These are phyloP conservation scores for Rhyzopertha dominica DNA, from an alignment of 1,140 invertebrate species.

Conservation along the genomic window DNA sequence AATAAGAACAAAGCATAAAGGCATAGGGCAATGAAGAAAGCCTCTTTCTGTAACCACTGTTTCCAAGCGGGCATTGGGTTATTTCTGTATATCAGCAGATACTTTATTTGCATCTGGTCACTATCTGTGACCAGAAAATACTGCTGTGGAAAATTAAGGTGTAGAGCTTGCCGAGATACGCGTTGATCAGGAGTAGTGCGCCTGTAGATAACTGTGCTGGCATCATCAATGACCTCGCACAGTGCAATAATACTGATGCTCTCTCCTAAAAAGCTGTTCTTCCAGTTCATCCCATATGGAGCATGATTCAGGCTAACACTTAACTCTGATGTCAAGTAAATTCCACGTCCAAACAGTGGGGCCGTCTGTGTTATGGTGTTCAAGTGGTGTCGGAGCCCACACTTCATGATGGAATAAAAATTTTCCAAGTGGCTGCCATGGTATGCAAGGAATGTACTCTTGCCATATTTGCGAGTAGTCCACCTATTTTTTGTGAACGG, in stretches of 20 bases:
- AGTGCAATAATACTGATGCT: constrained; percentile 71
- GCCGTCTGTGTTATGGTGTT: constrained; percentile 46
- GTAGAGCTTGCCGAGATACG: constrained; percentile 4
- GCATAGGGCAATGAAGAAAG: neutral
- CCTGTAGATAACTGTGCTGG: constrained; percentile 53
- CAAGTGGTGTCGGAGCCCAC: constrained; percentile 71
- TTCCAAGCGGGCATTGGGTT: constrained; percentile 21
- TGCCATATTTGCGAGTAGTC: constrained; percentile 40
- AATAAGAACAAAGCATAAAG: too few species aligned
- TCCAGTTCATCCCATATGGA: constrained; percentile 66
- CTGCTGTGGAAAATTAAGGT: constrained; percentile 54
- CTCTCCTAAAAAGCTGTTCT: constrained; percentile 64
- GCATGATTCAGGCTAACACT: constrained; percentile 64
- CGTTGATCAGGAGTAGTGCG: constrained; percentile 29
- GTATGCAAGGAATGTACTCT: constrained; percentile 63
- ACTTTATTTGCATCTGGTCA: constrained; percentile 69
- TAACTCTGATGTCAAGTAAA: constrained; percentile 70
- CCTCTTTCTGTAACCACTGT: neutral
- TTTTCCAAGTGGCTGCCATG: constrained; percentile 76
- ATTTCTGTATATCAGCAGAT: constrained; percentile 69
- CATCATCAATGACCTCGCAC: constrained; percentile 71
- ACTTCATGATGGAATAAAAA: constrained; percentile 75
- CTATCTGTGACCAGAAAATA: constrained; percentile 73
- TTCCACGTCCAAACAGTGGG: constrained; percentile 63
- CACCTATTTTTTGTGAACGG: constrained; percentile 13